Percentiles rank a stretch among this genome's conserved stretches.
phyloP scores from a whole-genome alignment of 2,113 vertebrate species.

The Azemiops feae region DNA sequence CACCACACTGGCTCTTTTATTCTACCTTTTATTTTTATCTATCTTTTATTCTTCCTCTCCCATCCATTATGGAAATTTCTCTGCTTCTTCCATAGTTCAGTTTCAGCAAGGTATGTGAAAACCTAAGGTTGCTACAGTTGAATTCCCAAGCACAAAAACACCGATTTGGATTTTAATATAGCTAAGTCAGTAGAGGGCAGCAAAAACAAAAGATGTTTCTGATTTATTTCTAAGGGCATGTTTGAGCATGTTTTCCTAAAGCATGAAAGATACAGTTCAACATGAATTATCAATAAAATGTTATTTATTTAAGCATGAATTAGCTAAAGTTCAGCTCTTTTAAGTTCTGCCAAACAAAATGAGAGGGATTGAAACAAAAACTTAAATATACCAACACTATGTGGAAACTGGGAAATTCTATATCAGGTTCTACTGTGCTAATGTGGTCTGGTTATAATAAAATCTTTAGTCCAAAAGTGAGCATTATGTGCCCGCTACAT shows the following conservation, averaged over 20 bases:
- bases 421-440: not conserved
- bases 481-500: not conserved
- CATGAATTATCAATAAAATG: conserved; percentile 28
- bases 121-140: not conserved
- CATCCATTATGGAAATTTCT: not conserved
- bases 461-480: not conserved
- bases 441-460: not conserved
- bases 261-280: conserved; percentile 44
- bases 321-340: not conserved
- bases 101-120: not conserved
- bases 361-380: not conserved
- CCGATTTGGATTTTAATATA: not conserved
- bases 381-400: not conserved
- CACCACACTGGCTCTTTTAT: not conserved
- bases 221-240: conserved; percentile 56
- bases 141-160: not conserved
- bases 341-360: not conserved
- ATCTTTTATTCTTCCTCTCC: not conserved
- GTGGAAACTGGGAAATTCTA: not conserved
- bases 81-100: not conserved
- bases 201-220: not conserved
- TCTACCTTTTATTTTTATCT: not conserved
- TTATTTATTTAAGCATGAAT: not conserved
- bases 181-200: conserved; percentile 73
- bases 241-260: conserved; percentile 73